Conservation (phyloP, 1,140 invertebrate species). For the Triops cancriformis region DNA sequence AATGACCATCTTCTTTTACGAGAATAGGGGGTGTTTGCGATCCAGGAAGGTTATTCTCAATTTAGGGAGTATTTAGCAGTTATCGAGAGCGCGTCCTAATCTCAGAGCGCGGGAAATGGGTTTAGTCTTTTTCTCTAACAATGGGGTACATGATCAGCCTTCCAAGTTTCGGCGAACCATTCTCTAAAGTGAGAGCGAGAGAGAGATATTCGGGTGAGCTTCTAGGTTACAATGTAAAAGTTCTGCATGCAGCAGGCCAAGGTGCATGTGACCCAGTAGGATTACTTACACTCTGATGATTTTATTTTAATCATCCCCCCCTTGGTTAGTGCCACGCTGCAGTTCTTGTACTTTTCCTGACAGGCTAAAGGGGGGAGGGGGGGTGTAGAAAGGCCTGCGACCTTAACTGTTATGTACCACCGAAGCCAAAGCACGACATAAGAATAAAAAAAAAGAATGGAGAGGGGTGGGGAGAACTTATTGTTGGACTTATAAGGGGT, state of each 20-base stretch:
- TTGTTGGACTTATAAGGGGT: not conserved
- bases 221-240: not conserved
- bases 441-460: conserved; percentile 1
- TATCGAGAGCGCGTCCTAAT: not conserved
- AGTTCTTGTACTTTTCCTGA: not conserved
- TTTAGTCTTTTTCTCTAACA: not conserved
- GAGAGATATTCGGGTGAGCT: not conserved
- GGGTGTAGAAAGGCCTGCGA: not conserved
- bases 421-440: not conserved
- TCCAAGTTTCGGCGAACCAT: not conserved
- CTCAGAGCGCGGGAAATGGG: not conserved
- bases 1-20: not conserved
- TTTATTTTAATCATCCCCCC: conserved; percentile 25
- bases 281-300: conserved; percentile 28
- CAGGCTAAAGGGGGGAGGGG: too few species aligned
- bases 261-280: not conserved
- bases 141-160: not conserved
- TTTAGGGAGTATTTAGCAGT: not conserved
- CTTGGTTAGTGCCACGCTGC: not conserved
- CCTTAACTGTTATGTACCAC: conserved; percentile 14
- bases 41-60: not conserved
- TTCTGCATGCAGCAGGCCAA: not conserved
- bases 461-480: not conserved
- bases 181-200: not conserved
- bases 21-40: not conserved